These are phyloP conservation scores for Lydus trimaculatus DNA, from an alignment of 2,888 invertebrate genomes.

Conservation along the genomic window DNA sequence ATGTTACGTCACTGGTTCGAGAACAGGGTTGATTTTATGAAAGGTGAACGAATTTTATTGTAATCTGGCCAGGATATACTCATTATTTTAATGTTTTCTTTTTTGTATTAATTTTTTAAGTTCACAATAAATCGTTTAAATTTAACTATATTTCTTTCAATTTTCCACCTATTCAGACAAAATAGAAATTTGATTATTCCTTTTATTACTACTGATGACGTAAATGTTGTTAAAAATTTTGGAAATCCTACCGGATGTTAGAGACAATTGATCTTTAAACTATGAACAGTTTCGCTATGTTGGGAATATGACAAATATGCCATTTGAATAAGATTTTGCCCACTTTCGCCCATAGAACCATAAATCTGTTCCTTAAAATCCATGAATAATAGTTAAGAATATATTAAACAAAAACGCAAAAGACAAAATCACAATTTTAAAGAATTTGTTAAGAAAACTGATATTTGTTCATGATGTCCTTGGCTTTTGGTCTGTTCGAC, in stretches of 20 bases:
- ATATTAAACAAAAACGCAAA: no score
- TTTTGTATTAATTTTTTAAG: not conserved
- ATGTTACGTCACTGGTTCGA: not conserved
- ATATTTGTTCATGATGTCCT: not conserved
- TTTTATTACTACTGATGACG: not conserved
- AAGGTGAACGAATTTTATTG: not conserved
- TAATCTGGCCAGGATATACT: not conserved
- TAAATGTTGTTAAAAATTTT: not conserved
- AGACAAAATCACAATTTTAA: not conserved
- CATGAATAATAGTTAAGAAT: not conserved
- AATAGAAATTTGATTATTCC: not conserved
- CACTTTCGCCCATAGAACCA: not conserved
- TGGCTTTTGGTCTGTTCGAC: not conserved
- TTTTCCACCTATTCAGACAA: not conserved
- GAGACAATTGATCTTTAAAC: no score
- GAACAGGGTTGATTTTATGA: not conserved
- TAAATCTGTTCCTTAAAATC: not conserved
- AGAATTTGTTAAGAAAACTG: not conserved
- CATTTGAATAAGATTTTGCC: not conserved
- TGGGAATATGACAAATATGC: not conserved
- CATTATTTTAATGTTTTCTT: not conserved
- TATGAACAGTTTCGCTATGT: not conserved
- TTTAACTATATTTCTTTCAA: not conserved
- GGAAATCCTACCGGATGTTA: not conserved
- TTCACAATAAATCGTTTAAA: constrained; percentile 7